Evolutionary conservation across 1,140 invertebrate species (phyloP).

Genomic region (Aphaenogaster floridana): DNA sequence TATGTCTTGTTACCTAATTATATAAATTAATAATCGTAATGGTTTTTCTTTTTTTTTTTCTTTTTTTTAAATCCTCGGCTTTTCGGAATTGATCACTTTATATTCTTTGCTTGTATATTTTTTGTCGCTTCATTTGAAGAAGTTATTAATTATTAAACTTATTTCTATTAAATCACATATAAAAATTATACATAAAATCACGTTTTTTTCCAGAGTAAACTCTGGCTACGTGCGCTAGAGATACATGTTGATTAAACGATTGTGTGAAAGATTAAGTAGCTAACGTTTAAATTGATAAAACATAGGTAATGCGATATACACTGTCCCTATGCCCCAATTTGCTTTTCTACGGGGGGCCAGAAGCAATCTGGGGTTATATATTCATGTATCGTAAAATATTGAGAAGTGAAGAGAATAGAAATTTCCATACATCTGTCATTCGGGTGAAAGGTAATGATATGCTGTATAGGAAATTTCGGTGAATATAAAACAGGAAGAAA

Average conservation of each 20-base stretch:
- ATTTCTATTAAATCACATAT: slow-evolving; percentile 31
- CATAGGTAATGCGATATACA: slow-evolving; percentile 80
- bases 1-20: slow-evolving; percentile 78
- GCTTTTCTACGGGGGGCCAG: slow-evolving; percentile 78
- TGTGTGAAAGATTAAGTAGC: slow-evolving; percentile 19
- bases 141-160: slow-evolving; percentile 11
- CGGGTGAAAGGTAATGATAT: slow-evolving; percentile 58
- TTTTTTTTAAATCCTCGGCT: slow-evolving; percentile 19
- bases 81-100: slow-evolving; percentile 21
- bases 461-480: slow-evolving; percentile 77
- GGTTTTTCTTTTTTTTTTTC: slow-evolving; percentile 27
- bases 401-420: slow-evolving; percentile 70
- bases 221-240: slow-evolving; percentile 20
- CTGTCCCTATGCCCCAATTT: slow-evolving; percentile 77
- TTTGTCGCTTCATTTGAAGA: slow-evolving; percentile 44
- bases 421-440: slow-evolving; percentile 57
- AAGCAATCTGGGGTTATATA: slow-evolving; percentile 80
- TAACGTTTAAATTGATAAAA: slow-evolving; percentile 65
- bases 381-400: slow-evolving; percentile 78
- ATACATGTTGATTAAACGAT: slow-evolving; percentile 30
- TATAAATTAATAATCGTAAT: slow-evolving; percentile 34
- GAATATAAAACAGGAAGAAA: slow-evolving; percentile 24
- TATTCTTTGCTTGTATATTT: background rate
- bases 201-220: slow-evolving; percentile 46
- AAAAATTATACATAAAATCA: slow-evolving; percentile 47